phyloP scores from a whole-genome alignment of 1,140 invertebrate genomes.

The Globodera rostochiensis region DNA sequence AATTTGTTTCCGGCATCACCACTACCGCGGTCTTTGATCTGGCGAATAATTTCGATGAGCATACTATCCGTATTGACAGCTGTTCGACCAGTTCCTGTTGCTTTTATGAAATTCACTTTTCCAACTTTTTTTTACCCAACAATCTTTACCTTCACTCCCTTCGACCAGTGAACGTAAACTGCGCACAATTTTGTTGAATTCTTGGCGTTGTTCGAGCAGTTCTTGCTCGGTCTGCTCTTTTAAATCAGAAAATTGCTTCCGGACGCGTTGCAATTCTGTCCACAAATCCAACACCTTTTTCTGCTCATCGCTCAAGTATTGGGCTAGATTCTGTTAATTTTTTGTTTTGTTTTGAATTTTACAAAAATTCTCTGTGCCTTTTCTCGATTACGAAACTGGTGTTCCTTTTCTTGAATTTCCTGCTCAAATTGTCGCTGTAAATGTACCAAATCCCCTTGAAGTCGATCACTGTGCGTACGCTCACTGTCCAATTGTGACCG shows the following conservation, averaged over 20 bases:
- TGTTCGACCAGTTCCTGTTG: constrained; percentile 24
- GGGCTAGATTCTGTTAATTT: constrained; percentile 58
- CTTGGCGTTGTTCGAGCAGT: constrained; percentile 49
- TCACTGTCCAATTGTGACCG: constrained; percentile 61
- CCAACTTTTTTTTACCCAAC: background rate
- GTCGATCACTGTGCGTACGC: constrained; percentile 51
- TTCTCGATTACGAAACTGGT: constrained; percentile 56
- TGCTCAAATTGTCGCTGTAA: constrained; percentile 59
- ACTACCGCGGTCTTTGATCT: constrained; percentile 42
- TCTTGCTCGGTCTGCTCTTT: constrained; percentile 57
- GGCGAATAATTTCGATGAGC: constrained; percentile 50
- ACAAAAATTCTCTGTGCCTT: constrained; percentile 30
- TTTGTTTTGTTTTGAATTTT: background rate
- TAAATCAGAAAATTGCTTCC: constrained; percentile 61
- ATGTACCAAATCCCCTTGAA: constrained; percentile 59
- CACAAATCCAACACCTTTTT: constrained; percentile 65
- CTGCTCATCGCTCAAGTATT: constrained; percentile 65
- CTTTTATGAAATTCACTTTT: background rate
- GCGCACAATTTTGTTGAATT: constrained; percentile 58
- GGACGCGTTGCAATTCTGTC: constrained; percentile 63
- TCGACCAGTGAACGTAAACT: constrained; percentile 36
- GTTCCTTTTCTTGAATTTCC: constrained; percentile 60
- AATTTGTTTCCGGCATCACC: constrained; percentile 25
- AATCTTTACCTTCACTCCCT: constrained; percentile 12
- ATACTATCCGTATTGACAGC: constrained; percentile 50